phyloP scores from a whole-genome alignment of 2,888 invertebrate species.

The Adineta ricciae region DNA sequence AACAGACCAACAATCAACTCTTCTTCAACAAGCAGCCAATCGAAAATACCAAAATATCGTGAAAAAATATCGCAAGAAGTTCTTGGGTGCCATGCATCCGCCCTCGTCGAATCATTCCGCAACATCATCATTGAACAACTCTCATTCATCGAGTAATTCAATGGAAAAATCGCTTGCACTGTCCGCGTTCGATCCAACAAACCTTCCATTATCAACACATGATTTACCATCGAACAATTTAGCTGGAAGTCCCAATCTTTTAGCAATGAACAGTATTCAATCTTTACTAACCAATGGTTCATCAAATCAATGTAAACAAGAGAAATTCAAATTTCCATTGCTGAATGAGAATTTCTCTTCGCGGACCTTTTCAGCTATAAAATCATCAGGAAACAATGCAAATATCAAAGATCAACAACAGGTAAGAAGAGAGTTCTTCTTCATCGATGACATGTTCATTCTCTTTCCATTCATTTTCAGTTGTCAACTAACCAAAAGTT shows the following conservation, averaged over 20 bases:
- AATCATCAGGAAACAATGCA: background rate
- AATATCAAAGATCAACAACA: background rate
- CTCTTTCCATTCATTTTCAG: background rate
- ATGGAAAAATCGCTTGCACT: background rate
- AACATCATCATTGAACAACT: background rate
- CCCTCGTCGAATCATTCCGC: background rate
- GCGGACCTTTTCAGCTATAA: background rate
- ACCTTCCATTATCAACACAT: background rate
- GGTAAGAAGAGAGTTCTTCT: too few species aligned
- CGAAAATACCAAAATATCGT: constrained; percentile 19
- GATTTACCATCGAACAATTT: background rate
- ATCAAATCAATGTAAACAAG: background rate
- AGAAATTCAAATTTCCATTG: background rate
- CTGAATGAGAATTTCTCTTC: background rate
- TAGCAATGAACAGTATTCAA: constrained; percentile 3
- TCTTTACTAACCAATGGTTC: background rate
- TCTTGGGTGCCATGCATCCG: background rate
- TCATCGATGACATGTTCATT: too few species aligned
- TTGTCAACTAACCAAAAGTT: constrained; percentile 1
- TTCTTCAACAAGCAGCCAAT: constrained; percentile 4
- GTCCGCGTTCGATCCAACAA: background rate
- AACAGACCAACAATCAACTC: background rate
- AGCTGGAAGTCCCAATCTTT: background rate
- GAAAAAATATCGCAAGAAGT: constrained; percentile 14
- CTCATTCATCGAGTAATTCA: background rate